Evolutionary conservation across 2,797 vertebrate species (phyloP).

Genomic region (Eulemur mongoz): DNA sequence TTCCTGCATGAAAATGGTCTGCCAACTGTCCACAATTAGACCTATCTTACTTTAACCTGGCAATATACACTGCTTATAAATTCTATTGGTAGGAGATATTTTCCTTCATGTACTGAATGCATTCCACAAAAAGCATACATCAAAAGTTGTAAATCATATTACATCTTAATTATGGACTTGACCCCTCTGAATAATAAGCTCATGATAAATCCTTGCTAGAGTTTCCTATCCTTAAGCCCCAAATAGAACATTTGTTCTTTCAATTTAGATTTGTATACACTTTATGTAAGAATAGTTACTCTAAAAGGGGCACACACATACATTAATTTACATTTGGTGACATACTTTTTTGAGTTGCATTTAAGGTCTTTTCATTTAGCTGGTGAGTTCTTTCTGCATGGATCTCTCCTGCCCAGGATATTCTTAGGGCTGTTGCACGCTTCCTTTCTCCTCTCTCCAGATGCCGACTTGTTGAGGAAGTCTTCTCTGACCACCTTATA

Average conservation of each 20-base stretch:
- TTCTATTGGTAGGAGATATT: background rate
- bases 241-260: background rate
- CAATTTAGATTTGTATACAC: background rate
- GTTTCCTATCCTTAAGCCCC: background rate
- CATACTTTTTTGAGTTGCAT: background rate
- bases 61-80: background rate
- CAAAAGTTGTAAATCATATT: background rate
- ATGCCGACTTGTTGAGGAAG: background rate
- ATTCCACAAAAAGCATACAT: background rate
- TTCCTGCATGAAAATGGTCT: slow-evolving; percentile 48
- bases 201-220: background rate
- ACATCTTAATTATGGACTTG: slow-evolving; percentile 11
- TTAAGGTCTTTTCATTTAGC: background rate
- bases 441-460: background rate
- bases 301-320: background rate
- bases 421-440: background rate
- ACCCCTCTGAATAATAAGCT: background rate
- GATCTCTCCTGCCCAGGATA: background rate
- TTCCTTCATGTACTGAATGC: background rate
- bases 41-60: background rate
- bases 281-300: background rate
- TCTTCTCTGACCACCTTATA: background rate
- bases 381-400: background rate
- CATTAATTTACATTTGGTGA: slow-evolving; percentile 9
- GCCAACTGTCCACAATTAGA: background rate